Conservation (phyloP, 2,797 vertebrate species). For the Aldrovandia affinis region DNA sequence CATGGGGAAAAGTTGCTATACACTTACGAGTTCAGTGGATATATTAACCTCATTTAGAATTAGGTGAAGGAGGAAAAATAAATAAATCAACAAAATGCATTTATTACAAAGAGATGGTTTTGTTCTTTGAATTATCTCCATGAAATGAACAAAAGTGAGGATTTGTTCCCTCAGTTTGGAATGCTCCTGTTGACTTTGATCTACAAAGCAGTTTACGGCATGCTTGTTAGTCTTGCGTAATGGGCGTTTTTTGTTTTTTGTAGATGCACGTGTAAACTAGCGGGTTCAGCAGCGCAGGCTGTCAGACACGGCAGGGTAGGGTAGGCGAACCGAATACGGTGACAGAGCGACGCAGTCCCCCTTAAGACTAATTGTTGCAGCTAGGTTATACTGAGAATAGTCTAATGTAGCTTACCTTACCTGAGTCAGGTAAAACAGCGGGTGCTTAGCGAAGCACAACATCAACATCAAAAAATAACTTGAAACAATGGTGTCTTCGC, state of each 20-base stretch:
- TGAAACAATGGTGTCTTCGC: too few species aligned
- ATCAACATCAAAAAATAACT: too few species aligned
- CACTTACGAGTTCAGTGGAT: too few species aligned
- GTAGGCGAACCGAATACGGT: slow-evolving; percentile 15
- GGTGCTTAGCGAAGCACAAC: too few species aligned
- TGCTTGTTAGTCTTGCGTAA: slow-evolving; percentile 36
- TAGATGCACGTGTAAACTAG: slow-evolving; percentile 33
- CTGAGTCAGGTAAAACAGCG: too few species aligned
- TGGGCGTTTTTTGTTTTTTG: slow-evolving; percentile 31
- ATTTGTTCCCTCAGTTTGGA: neutral
- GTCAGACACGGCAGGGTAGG: neutral
- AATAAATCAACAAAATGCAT: too few species aligned
- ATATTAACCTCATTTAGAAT: too few species aligned
- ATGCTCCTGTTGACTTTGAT: slow-evolving; percentile 36
- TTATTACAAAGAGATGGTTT: neutral
- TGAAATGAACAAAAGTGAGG: neutral
- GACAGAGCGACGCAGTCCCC: slow-evolving; percentile 37
- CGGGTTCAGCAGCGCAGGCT: slow-evolving; percentile 20
- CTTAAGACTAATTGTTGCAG: too few species aligned
- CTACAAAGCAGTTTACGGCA: slow-evolving; percentile 30
- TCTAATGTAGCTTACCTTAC: too few species aligned
- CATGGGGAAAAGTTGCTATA: too few species aligned
- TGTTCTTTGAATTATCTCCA: neutral
- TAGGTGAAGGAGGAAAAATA: too few species aligned
- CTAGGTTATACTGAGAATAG: too few species aligned